Percentiles rank a stretch among this genome's conserved stretches.
Evolutionary conservation across 2,797 vertebrate species (phyloP).

Genomic region (Manis pentadactyla): DNA sequence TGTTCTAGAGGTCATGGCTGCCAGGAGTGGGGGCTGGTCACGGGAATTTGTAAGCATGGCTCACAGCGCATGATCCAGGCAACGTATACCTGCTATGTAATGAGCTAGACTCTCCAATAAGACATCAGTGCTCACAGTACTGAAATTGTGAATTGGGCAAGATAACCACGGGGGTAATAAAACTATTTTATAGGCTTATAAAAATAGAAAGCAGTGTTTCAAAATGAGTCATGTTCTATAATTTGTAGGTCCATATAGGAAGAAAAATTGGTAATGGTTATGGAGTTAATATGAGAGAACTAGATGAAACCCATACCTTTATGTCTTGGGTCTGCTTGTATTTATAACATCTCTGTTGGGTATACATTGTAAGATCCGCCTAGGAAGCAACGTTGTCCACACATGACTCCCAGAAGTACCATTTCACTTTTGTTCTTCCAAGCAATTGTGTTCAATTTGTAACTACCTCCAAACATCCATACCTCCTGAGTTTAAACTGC

Average conservation of each 20-base stretch:
- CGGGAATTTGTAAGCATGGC: not conserved
- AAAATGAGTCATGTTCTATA: conserved; percentile 64
- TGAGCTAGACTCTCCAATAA: conserved; percentile 10
- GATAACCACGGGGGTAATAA: conserved; percentile 73
- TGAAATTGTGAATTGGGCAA: conserved; percentile 52
- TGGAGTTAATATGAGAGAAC: conserved; percentile 71
- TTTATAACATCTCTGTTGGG: conserved; percentile 62
- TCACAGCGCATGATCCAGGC: not conserved
- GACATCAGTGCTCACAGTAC: conserved; percentile 39
- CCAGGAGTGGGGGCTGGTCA: not conserved
- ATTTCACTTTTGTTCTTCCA: conserved; percentile 60
- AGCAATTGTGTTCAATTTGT: conserved; percentile 58
- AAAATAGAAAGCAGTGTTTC: conserved; percentile 73
- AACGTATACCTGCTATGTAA: conserved; percentile 11
- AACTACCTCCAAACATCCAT: not conserved
- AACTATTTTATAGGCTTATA: conserved; percentile 73
- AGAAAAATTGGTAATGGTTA: conserved; percentile 70
- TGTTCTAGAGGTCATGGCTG: not conserved
- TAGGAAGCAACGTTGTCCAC: conserved; percentile 60
- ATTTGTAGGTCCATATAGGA: conserved; percentile 51
- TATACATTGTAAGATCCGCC: conserved; percentile 55
- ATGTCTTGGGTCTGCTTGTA: conserved; percentile 62
- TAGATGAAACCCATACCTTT: conserved; percentile 59
- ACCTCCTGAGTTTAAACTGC: not conserved
- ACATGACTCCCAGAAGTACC: conserved; percentile 51